Percentiles rank a stretch among this genome's conserved stretches.
These are phyloP conservation scores for Oryzias dopingdopingensis DNA, from an alignment of 2,797 vertebrate genomes.

Conservation along the genomic window DNA sequence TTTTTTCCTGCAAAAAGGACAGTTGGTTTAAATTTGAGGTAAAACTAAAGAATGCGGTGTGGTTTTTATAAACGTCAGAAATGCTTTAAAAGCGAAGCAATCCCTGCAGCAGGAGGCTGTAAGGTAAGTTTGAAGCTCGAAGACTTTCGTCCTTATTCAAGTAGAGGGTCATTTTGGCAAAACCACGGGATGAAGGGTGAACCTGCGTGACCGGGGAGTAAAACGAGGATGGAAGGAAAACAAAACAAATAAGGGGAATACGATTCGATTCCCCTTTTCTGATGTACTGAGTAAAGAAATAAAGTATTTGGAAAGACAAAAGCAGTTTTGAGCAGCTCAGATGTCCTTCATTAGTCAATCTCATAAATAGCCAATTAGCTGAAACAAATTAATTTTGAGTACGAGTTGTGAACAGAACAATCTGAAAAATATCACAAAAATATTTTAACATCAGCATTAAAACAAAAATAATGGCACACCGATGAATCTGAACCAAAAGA, in stretches of 20 bases:
- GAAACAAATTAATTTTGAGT: slow-evolving; percentile 10
- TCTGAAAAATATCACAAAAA: slow-evolving; percentile 5
- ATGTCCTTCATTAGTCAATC: slow-evolving; percentile 11
- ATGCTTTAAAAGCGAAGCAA: slow-evolving; percentile 27
- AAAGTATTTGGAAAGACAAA: slow-evolving; percentile 10
- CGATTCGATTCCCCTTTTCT: not conserved
- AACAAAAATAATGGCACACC: slow-evolving; percentile 15
- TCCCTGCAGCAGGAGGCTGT: slow-evolving; percentile 27
- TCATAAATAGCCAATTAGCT: slow-evolving; percentile 8
- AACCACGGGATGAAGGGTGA: slow-evolving; percentile 23
- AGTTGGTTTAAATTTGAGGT: not conserved
- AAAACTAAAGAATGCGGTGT: slow-evolving; percentile 9
- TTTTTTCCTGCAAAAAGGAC: not conserved
- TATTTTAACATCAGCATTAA: slow-evolving; percentile 28
- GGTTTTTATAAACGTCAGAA: slow-evolving; percentile 10
- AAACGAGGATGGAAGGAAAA: not conserved
- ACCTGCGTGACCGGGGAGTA: not conserved
- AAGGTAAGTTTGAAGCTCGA: slow-evolving; percentile 31
- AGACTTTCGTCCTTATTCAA: slow-evolving; percentile 48
- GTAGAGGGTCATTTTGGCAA: slow-evolving; percentile 22
- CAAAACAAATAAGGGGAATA: not conserved
- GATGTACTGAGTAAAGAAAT: not conserved
- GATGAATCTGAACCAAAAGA: slow-evolving; percentile 16
- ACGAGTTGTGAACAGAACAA: slow-evolving; percentile 20
- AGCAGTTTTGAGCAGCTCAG: not conserved